These are phyloP conservation scores for Zaprionus lachaisei DNA, from an alignment of 1,140 invertebrate species.

Conservation along the genomic window DNA sequence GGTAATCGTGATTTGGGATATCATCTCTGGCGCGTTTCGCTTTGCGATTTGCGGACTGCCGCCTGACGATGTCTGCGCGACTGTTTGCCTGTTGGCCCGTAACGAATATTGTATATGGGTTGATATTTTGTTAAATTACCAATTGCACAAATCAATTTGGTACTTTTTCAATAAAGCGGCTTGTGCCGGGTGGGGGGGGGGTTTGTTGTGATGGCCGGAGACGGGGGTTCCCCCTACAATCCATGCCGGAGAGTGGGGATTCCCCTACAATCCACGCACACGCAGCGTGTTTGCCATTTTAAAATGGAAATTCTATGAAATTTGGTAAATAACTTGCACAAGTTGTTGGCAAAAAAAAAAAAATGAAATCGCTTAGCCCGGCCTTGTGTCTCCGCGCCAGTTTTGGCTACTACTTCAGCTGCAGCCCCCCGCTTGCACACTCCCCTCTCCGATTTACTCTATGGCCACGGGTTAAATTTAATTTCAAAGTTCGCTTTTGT, in stretches of 20 bases:
- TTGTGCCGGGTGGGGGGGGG: neutral
- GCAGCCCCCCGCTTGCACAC: neutral
- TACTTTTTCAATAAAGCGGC: conserved; percentile 45
- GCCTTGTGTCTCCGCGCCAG: conserved; percentile 31
- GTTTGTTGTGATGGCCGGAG: too few species aligned
- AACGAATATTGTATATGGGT: conserved; percentile 2
- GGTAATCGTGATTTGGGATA: neutral
- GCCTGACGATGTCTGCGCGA: neutral
- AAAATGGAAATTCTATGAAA: conserved; percentile 66
- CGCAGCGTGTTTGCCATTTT: conserved; percentile 49
- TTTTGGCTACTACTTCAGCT: neutral
- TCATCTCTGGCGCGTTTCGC: conserved; percentile 22
- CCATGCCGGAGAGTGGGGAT: neutral
- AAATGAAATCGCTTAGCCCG: conserved; percentile 61
- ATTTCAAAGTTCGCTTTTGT: conserved; percentile 73
- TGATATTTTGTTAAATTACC: conserved; percentile 61
- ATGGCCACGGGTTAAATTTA: conserved; percentile 71
- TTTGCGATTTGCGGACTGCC: neutral
- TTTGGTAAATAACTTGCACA: conserved; percentile 42
- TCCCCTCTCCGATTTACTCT: neutral
- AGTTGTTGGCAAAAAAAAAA: conserved; percentile 33
- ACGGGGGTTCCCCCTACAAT: neutral
- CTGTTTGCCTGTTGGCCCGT: neutral
- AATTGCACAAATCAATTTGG: conserved; percentile 59
- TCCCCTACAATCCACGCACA: neutral